phyloP scores from a whole-genome alignment of 2,113 vertebrate species.

The Sarotherodon lohbergeri region DNA sequence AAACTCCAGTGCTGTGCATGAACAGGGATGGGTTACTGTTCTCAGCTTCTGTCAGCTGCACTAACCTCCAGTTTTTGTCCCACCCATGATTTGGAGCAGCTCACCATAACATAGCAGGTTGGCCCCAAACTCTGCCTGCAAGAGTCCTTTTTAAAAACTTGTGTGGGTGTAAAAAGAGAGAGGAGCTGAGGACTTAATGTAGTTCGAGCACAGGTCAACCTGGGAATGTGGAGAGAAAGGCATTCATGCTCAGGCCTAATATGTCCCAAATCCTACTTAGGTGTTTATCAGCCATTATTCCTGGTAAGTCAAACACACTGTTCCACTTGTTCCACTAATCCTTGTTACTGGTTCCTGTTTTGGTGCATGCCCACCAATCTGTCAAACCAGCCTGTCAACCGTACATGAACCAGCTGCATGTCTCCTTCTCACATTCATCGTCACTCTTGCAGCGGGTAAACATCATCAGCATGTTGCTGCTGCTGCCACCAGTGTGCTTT shows the following conservation, averaged over 20 bases:
- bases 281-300: not conserved
- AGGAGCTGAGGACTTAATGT: not conserved
- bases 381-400: not conserved
- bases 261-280: not conserved
- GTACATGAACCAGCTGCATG: fast-evolving
- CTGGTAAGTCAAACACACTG: not conserved
- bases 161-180: too few species aligned
- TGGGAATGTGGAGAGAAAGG: not conserved
- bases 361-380: not conserved
- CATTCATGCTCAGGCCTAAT: fast-evolving
- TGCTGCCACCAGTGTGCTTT: not conserved
- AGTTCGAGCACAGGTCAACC: not conserved
- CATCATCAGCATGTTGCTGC: not conserved
- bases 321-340: not conserved
- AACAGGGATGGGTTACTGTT: fast-evolving
- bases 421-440: not conserved
- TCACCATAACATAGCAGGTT: not conserved
- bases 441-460: not conserved
- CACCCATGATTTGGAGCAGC: not conserved
- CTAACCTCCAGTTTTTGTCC: not conserved
- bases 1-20: not conserved
- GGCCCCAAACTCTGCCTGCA: not conserved
- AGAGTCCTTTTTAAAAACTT: not conserved
- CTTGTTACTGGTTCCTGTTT: not conserved
- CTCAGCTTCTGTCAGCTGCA: not conserved